Percentiles rank a stretch among this genome's conserved stretches.
These are phyloP conservation scores for Sylvilagus bachmani DNA, from an alignment of 2,113 vertebrate species.

Conservation along the genomic window DNA sequence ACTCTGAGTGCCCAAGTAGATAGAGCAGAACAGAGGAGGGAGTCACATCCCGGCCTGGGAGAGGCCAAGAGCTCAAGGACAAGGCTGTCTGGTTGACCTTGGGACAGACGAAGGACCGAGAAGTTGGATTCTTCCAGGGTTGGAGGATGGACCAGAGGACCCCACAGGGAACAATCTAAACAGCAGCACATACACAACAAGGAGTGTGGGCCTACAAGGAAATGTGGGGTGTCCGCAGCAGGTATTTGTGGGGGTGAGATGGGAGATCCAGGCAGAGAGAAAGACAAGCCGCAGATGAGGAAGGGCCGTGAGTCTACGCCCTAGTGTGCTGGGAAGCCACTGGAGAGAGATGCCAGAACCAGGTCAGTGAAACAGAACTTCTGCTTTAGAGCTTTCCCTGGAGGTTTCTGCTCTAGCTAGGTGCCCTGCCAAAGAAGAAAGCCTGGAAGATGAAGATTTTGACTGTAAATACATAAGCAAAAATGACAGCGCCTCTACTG, in stretches of 20 bases:
- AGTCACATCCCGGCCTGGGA: background rate
- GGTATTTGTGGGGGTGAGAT: too few species aligned
- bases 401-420: background rate
- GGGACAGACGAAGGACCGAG: background rate
- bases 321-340: background rate
- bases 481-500: background rate
- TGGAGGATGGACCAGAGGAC: background rate
- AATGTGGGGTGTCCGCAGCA: background rate
- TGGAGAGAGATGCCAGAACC: background rate
- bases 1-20: background rate
- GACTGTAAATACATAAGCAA: background rate
- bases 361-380: background rate
- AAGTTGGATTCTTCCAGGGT: background rate
- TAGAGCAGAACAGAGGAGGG: background rate
- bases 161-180: background rate
- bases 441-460: background rate
- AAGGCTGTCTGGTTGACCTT: background rate
- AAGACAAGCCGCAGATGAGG: background rate
- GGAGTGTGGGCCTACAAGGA: rapidly evolving
- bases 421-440: background rate
- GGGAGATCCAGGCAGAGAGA: background rate
- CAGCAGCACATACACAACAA: background rate
- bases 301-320: background rate
- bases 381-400: background rate
- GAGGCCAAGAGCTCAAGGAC: background rate